phyloP scores from a whole-genome alignment of 2,113 vertebrate species.

The Rhodinocichla rosea region DNA sequence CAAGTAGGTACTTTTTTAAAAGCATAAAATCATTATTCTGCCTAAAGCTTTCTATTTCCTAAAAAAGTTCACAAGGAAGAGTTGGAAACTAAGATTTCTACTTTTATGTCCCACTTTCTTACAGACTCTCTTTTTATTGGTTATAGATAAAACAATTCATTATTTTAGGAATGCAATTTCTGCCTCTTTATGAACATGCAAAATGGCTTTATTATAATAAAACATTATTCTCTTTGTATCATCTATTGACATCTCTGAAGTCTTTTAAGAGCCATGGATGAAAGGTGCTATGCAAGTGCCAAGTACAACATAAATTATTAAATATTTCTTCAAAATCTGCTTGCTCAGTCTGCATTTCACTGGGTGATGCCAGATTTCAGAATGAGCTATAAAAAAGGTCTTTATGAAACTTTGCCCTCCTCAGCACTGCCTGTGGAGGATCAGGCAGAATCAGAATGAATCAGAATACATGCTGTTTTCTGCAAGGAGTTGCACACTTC shows the following conservation, averaged over 20 bases:
- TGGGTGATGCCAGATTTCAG: background rate
- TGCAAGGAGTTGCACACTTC: background rate
- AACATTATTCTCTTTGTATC: background rate
- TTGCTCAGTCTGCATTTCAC: background rate
- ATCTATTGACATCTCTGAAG: constrained; percentile 25
- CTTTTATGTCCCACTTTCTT: background rate
- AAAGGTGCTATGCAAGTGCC: constrained; percentile 1
- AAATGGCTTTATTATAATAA: constrained; percentile 2
- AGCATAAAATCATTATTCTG: background rate
- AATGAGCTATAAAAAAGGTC: background rate
- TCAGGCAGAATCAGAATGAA: background rate
- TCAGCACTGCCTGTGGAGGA: background rate
- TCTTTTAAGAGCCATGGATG: constrained; percentile 12
- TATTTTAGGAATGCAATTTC: background rate
- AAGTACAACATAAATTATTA: constrained; percentile 25
- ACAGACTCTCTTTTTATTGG: background rate
- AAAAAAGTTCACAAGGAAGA: background rate
- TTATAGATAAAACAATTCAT: background rate
- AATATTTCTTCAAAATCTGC: background rate
- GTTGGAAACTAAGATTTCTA: background rate
- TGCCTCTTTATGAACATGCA: background rate
- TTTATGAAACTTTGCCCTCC: background rate
- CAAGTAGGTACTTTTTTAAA: background rate
- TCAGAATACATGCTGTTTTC: background rate
- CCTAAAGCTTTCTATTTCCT: background rate